Base-by-base conservation (phyloP, 1,140 invertebrate genomes). In the Temnothorax curvispinosus region DNA sequence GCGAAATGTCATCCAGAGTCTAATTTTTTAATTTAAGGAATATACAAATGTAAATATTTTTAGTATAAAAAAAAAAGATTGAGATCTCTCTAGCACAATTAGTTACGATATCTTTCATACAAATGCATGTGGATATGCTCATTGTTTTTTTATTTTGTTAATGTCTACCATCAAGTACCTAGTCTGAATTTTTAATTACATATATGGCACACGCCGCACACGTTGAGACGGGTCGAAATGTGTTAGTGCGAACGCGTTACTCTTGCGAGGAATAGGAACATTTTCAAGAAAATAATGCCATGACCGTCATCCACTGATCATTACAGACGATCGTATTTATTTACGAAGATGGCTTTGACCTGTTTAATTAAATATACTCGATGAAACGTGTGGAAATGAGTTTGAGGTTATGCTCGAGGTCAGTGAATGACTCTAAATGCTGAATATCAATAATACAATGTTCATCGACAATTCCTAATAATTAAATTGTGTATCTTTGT, bases 371-470 rank as follows among this genome's bases (percentile, higher is more conserved):
- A 47, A 35, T 78, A 50, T 15, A 38, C n/a, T 18, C 7, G 27
- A 35, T 5, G 8, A 50, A 50, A 87, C n/a, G 5, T 21, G 8
- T 56, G 5, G 5, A 15, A 69, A 52, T 38, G 27, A 44, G 18
- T 75, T 58, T 58, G 50, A 56, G 75, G 77, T 81, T 69, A 69
- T 84, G n/a, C 6, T 67, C 5, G 27, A 74, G 67, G 58, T 41
- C 18, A 60, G 76, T 88, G 18, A 69, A 78, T 35, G 4, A 32
- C n/a, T 27, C 27, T 27, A 27, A 41, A 60, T 56, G 38, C 9
- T 54, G 54, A 27, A 47, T 69, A 38, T 11, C 44, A 50, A 35
- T 52, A 21, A 60, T 1, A 47, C 9, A 15, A 52, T 7, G 8
- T 38, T 84, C 35, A 38, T 78, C 38, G 15, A 60, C 9, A 15